Base-by-base conservation (phyloP, 2,797 vertebrate genomes). In the Hyperoplus immaculatus region DNA sequence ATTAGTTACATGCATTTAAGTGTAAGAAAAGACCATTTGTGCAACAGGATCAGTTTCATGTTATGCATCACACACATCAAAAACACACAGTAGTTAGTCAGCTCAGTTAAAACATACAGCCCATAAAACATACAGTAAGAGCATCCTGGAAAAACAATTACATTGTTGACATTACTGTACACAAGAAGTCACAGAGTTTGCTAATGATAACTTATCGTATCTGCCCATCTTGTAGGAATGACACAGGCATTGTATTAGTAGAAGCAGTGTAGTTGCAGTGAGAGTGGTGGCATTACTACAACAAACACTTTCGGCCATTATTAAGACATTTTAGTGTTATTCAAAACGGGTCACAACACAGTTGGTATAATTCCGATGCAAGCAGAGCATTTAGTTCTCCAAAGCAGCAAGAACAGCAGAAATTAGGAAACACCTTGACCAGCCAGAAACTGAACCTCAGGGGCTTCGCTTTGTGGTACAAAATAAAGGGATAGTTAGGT, bases 191-290 rank as follows among this genome's bases (percentile, higher is more conserved):
- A 43, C 21, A 77, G 29, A 29, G 29, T 29, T 29, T 29, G 62
- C 5, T 46, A 38, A 70, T 45, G 62, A 80, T 42, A 72, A 36
- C 14, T 29, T 29, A 29, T 21, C 8, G 16, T 8, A 41, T 62
- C 38, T 63, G 36, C 59, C 80, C 50, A 57, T 49, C n/a, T 54
- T 15, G 36, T 45, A 18, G 56, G 53, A 9, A 42, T 10, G 50
- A 47, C 71, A 49, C 50, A 62, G 9, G 73, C 16, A 74, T 62
- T 65, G 62, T 85, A 93, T 96, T 96, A 96, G 95, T 95, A 94
- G 72, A 94, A 94, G 94, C 89, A 88, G 78, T 76, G 41, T 53
- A 83, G 75, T 73, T 81, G 62, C 64, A 83, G 79, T 90, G 79
- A 21, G 64, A 63, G 70, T 65, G 38, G 59, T 43, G 49, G 21